A percentile compares a stretch with the other conserved stretches of the same genome.
phyloP scores from a whole-genome alignment of 2,113 vertebrate species.

The Pholis gunnellus region DNA sequence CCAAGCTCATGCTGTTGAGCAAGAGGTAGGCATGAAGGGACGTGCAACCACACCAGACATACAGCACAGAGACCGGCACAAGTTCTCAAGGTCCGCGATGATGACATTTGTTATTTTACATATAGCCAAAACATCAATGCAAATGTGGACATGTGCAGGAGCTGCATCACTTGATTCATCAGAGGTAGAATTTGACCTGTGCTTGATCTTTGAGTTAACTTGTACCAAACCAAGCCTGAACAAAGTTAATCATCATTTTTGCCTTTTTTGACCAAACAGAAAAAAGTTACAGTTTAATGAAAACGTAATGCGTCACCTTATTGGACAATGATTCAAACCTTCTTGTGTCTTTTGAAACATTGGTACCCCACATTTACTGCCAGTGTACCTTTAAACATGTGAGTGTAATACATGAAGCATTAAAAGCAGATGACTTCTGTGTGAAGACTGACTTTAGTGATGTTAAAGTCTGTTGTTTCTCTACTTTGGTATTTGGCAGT shows the following conservation, averaged over 20 bases:
- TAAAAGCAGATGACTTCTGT: neutral
- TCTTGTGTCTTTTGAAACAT: neutral
- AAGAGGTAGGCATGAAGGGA: conserved; percentile 77
- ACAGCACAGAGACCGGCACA: neutral
- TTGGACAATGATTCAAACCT: neutral
- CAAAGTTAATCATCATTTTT: conserved; percentile 52
- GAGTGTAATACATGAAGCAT: neutral
- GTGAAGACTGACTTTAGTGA: neutral
- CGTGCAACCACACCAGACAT: neutral
- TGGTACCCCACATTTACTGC: neutral
- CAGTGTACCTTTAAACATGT: neutral
- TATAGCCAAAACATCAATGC: conserved; percentile 53
- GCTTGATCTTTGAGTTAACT: conserved; percentile 18
- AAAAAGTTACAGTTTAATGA: conserved; percentile 42
- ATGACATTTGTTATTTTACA: conserved; percentile 42
- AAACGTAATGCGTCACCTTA: conserved; percentile 10
- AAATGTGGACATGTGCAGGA: conserved; percentile 12
- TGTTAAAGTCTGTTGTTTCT: neutral
- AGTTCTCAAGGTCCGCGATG: conserved; percentile 3
- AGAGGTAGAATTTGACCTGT: neutral
- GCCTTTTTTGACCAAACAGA: neutral
- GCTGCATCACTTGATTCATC: neutral
- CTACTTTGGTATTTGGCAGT: conserved; percentile 70
- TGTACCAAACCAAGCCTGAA: neutral
- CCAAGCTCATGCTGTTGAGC: conserved; percentile 83